Evolutionary conservation across 2,797 vertebrate species (phyloP).

Genomic region (Ciconia nigra): DNA sequence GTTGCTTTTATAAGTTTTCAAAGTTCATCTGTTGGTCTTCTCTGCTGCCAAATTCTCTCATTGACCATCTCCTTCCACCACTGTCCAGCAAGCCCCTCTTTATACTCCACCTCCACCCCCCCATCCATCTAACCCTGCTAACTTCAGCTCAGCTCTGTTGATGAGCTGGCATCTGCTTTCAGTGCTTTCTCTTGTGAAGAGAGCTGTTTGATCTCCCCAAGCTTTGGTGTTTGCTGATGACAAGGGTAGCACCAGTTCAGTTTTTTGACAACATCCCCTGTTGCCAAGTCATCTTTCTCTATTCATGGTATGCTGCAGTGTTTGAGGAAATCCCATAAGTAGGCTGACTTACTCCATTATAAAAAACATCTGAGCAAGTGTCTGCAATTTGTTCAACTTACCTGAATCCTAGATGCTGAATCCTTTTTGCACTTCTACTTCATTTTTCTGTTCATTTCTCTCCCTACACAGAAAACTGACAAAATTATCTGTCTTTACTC

Average conservation of each 20-base stretch:
- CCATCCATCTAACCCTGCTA: not conserved
- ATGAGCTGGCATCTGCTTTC: not conserved
- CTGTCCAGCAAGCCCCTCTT: not conserved
- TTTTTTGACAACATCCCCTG: not conserved
- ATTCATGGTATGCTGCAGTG: not conserved
- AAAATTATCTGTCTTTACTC: not conserved
- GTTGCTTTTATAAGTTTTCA: not conserved
- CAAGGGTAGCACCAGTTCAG: not conserved
- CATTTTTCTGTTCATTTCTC: not conserved
- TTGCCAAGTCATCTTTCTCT: not conserved
- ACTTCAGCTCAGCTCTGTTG: not conserved
- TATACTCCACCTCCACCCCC: rapidly evolving
- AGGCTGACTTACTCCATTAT: not conserved
- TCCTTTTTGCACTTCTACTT: not conserved
- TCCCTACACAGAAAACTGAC: not conserved
- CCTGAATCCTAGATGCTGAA: not conserved
- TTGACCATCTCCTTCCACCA: not conserved
- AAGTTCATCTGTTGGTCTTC: not conserved
- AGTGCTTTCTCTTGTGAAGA: not conserved
- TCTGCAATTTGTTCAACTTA: not conserved
- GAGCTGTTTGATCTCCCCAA: not conserved
- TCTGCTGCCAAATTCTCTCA: not conserved
- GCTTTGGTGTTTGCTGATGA: not conserved
- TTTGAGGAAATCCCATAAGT: not conserved
- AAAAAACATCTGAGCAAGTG: not conserved